Base-by-base conservation (phyloP, 2,888 invertebrate genomes). In the Spisula solida region DNA sequence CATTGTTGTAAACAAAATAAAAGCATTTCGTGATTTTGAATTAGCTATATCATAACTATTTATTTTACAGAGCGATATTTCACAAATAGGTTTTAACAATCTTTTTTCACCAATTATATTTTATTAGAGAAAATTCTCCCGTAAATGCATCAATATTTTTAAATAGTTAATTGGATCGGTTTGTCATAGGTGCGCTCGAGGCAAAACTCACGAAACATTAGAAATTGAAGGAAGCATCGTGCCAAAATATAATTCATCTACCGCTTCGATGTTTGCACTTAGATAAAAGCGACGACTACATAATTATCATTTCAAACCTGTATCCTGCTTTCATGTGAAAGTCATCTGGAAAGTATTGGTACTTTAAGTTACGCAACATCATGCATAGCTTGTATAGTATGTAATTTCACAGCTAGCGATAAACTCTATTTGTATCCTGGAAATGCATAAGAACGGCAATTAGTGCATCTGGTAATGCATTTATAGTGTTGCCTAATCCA, bases 111-210 rank as follows among this genome's bases (percentile, higher is more conserved):
- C 5, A 66, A 66, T 25, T 66, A 0, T 66, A 66, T 25, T 66
- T n/a, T 5, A 25, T 66, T 12, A 25, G 8, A 25, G 10, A 25
- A 25, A 12, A n/a, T 66, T 66, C 20, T n/a, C 60, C 25, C n/a
- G 60, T 10, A 66, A 66, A 25, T 25, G 60, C 10, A 66, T 66
- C 60, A 66, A 25, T 66, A 66, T 25, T 60, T 25, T 0, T 8
- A 66, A 66, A 66, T 66, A 25, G 60, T 66, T 66, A 66, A 66
- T 66, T 66, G n/a, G 25, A 56, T 20, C 56, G n/a, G 60, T 25
- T n/a, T 25, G 60, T 66, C 10, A 25, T n/a, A 25, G 6, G 60
- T 66, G 6, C 60, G 60, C n/a, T 8, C 60, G 60, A 66, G 41
- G 41, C 41, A 66, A 8, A 51, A 16, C n/a, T n/a, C 60, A 66